Base-by-base conservation (phyloP, 2,888 invertebrate genomes). In the Buathra laborator region DNA sequence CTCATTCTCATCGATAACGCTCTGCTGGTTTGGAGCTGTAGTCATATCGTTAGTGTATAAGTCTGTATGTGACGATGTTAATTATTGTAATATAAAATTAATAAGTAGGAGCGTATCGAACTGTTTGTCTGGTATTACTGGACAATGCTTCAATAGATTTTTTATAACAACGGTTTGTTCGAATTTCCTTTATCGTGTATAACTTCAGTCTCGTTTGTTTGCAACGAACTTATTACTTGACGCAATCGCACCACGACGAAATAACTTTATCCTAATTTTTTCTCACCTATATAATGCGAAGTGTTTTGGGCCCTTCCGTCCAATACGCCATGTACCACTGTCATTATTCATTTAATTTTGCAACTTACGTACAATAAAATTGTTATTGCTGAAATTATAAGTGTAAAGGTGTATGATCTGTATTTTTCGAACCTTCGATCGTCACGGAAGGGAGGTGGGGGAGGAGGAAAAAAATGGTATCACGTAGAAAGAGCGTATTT, bases 241-340 rank as follows among this genome's bases (percentile, higher is more conserved):
- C 86, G 89, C 90, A 92, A 91, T 91, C 89, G 91, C 92, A 92
- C 90, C 90, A 90, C 89, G 90, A 92, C 87, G 90, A 92, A 29
- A 29, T 19, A 29, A 92, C 90, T 90, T 92, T 90, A 92, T 91
- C 87, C 89, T 91, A 88, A 92, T 92, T 91, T 92, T 59, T 91
- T 91, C 88, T 91, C 92, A 93, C 91, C 90, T 93, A 91, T 85
- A 85, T 85, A 85, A 85, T 92, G 92, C 92, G 92, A 90, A 92
- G 93, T 93, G 92, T 93, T 93, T 93, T 93, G 93, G 93, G 93
- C 93, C 89, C 90, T 91, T 93, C 93, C 93, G 93, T 93, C 93
- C 93, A 93, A 92, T 91, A 88, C 92, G 91, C 92, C 92, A 92
- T 92, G 91, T 93, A 93, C 90, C 92, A 92, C 91, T 93, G 90